A percentile compares a stretch with the other conserved stretches of the same genome.
These are phyloP conservation scores for Galerucella pusilla DNA, from an alignment of 2,888 invertebrate species.

Conservation along the genomic window DNA sequence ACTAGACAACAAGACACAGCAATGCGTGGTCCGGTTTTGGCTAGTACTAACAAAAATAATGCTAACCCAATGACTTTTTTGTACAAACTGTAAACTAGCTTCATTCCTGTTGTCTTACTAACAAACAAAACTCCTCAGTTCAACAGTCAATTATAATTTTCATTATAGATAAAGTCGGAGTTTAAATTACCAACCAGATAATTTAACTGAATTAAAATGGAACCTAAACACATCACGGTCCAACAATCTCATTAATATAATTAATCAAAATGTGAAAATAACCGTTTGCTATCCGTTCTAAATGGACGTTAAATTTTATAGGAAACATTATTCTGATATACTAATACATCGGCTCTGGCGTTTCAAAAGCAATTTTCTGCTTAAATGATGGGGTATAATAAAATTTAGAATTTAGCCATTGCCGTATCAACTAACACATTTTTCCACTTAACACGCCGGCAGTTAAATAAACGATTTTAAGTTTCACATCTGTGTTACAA, in stretches of 20 bases:
- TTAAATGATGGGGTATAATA: slow-evolving; percentile 31
- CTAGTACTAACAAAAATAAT: too few species aligned
- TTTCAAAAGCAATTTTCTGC: slow-evolving; percentile 32
- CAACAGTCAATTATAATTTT: slow-evolving; percentile 3
- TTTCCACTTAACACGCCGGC: slow-evolving; percentile 40
- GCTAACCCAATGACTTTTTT: background rate
- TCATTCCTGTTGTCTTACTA: background rate
- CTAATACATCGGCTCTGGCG: slow-evolving; percentile 22
- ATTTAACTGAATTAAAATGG: slow-evolving; percentile 9
- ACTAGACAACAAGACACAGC: too few species aligned
- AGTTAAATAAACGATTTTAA: slow-evolving; percentile 11
- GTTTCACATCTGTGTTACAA: slow-evolving; percentile 9
- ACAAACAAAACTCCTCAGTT: background rate
- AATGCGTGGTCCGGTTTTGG: too few species aligned
- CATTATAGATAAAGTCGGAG: background rate
- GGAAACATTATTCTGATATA: slow-evolving; percentile 32
- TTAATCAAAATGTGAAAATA: slow-evolving; percentile 38
- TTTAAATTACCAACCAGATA: slow-evolving; percentile 3
- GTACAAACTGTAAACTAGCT: background rate
- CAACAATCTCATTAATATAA: slow-evolving; percentile 32
- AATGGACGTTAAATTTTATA: slow-evolving; percentile 36
- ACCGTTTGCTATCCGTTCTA: slow-evolving; percentile 34
- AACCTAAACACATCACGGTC: slow-evolving; percentile 26
- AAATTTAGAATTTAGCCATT: slow-evolving; percentile 30
- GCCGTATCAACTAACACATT: slow-evolving; percentile 43